Evolutionary conservation across 92 coral and sea anemone species (phyloP).

Genomic region (Phenganax stokvisi): DNA sequence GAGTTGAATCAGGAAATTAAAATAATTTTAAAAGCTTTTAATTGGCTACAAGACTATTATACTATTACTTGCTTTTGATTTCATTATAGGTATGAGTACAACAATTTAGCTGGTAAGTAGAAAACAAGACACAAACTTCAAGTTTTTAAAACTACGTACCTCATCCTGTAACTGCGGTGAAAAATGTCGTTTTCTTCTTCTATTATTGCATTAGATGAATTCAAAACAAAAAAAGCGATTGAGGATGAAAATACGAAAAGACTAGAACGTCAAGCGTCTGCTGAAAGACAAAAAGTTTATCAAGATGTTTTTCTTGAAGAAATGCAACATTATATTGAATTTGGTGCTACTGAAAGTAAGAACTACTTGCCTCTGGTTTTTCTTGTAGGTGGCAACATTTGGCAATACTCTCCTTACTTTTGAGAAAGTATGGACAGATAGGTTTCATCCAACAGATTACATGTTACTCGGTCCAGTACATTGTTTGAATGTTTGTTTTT

Average conservation of each 20-base stretch:
- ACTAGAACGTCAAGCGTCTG: slow-evolving; percentile 83
- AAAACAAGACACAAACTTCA: too few relatives aligned
- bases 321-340: slow-evolving; percentile 93
- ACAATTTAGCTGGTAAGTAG: slow-evolving; percentile 22
- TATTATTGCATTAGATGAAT: slow-evolving; percentile 61
- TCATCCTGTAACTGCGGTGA: not conserved
- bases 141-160: not conserved
- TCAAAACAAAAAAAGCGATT: slow-evolving; percentile 58
- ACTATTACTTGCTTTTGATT: not conserved
- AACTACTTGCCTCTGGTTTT: not conserved
- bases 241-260: slow-evolving; percentile 58
- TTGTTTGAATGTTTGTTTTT: not conserved
- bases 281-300: slow-evolving; percentile 89
- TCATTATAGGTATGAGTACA: slow-evolving; percentile 26
- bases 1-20: slow-evolving; percentile 21
- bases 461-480: not conserved
- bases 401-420: not conserved
- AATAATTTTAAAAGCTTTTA: too few relatives aligned
- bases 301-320: slow-evolving; percentile 96
- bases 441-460: not conserved
- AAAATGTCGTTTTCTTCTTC: not conserved
- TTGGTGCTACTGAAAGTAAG: slow-evolving; percentile 90
- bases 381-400: not conserved
- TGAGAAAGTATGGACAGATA: not conserved
- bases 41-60: too few relatives aligned